Evolutionary conservation across 2,888 invertebrate species (phyloP), one percentile per base, ranked within the genome.

Genomic region (Zhuqinia jingwanae): DNA sequence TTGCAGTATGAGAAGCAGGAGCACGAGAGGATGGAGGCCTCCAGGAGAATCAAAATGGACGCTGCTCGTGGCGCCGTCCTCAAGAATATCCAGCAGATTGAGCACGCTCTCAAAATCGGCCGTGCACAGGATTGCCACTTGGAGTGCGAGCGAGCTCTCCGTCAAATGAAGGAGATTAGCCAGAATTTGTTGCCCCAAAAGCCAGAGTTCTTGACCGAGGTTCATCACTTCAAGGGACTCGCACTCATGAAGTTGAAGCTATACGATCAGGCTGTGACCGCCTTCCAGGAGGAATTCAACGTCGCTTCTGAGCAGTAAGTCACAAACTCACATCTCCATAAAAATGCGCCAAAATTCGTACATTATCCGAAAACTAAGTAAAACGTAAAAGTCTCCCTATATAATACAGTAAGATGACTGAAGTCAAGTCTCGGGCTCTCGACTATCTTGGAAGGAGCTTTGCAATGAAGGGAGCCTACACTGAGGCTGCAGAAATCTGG

Each of bases 401-500:
- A 36, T 36, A 6, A 3, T 3, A 36, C 8, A 36, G 36, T 36
- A 82, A 87, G 73, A 89, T 89, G 92, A 42, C 91, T 17, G 92
- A 92, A 80, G 91, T 92, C 3, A 92, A 91, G 78, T 92, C 92
- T 3, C 89, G 92, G 85, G 92, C 93, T 6, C 87, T 92, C 80
- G 93, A 93, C 87, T 92, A 92, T 84, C 81, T 92, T 15, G 93
- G 92, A 22, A 90, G 92, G 88, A 92, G 92, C 25, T 91, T 92
- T 89, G 92, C 92, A 1, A 91, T 92, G 88, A 92, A 91, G 90
- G 92, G 92, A 53, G 90, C 92, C 20, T 93, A 91, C 89, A 90
- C 91, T 25, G 92, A 92, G 85, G 93, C 93, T 15, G 92, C 93
- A 53, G 92, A 92, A 63, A 91, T 92, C 91, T 93, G 91, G 92